Percentiles rank a stretch among this genome's conserved stretches.
Evolutionary conservation across 2,797 vertebrate species (phyloP).

Genomic region (Poecile montanus): DNA sequence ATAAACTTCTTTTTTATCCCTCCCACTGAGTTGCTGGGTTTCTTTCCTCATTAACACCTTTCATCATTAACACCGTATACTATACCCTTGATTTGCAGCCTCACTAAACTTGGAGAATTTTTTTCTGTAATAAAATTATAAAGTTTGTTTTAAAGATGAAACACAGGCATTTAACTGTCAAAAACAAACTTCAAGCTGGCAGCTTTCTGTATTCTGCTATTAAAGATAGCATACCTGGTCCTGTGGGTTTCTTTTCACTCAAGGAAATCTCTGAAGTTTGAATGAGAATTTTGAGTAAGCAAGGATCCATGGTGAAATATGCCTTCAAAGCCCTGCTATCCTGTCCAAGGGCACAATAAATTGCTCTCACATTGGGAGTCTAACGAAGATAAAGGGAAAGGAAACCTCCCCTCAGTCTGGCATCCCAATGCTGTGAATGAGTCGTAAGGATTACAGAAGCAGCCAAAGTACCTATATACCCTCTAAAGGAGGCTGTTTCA

Average conservation of each 20-base stretch:
- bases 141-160: constrained; percentile 32
- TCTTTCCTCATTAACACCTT: constrained; percentile 34
- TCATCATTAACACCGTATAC: constrained; percentile 19
- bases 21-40: neutral
- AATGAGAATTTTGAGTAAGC: constrained; percentile 1
- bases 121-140: neutral
- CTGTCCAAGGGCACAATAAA: constrained; percentile 53
- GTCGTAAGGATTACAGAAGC: neutral
- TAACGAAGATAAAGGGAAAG: constrained; percentile 37
- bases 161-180: neutral
- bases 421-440: constrained; percentile 7
- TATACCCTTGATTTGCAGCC: constrained; percentile 9
- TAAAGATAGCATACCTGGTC: neutral
- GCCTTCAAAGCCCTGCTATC: neutral
- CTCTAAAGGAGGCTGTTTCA: neutral
- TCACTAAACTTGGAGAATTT: neutral
- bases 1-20: neutral
- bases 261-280: neutral
- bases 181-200: neutral
- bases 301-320: neutral
- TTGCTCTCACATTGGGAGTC: neutral
- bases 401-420: constrained; percentile 63
- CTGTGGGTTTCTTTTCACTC: neutral
- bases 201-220: neutral
- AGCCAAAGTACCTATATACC: neutral